Percentiles rank a stretch among this genome's conserved stretches.
phyloP scores from a whole-genome alignment of 2,888 invertebrate genomes.

The Chouioia cunea region DNA sequence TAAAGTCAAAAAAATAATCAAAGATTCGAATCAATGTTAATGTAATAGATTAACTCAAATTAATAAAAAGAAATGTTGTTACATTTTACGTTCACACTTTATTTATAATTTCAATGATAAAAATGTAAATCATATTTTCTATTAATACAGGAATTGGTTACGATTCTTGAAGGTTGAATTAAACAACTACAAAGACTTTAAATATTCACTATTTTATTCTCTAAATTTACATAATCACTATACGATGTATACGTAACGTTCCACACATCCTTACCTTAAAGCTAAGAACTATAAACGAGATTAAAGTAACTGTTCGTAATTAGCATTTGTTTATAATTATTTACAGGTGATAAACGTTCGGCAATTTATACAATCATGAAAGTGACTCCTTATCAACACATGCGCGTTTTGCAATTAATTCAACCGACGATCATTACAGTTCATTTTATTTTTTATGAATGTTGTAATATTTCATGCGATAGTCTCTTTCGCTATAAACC shows the following conservation, averaged over 20 bases:
- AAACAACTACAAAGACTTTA: slow-evolving; percentile 36
- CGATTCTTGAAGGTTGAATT: neutral
- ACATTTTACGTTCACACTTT: no score
- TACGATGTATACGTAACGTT: slow-evolving; percentile 49
- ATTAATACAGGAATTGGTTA: slow-evolving; percentile 10
- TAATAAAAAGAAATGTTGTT: no score
- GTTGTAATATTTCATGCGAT: slow-evolving; percentile 37
- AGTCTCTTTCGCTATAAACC: slow-evolving; percentile 24
- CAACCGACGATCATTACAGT: slow-evolving; percentile 30
- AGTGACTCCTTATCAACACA: slow-evolving; percentile 43
- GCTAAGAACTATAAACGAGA: slow-evolving; percentile 47
- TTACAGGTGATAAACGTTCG: slow-evolving; percentile 48
- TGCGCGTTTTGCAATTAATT: slow-evolving; percentile 36
- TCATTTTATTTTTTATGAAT: slow-evolving; percentile 14
- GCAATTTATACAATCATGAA: slow-evolving; percentile 49
- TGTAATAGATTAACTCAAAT: no score
- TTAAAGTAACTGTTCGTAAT: slow-evolving; percentile 47
- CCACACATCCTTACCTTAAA: slow-evolving; percentile 48
- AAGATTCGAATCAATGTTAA: no score
- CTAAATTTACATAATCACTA: slow-evolving; percentile 49
- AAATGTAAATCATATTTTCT: neutral
- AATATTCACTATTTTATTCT: slow-evolving; percentile 48
- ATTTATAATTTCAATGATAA: no score
- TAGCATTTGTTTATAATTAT: slow-evolving; percentile 46
- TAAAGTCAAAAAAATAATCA: no score